Evolutionary conservation across 2,888 invertebrate genomes (phyloP), one percentile per base, ranked within the genome.

Genomic region (Cetonia aurata): DNA sequence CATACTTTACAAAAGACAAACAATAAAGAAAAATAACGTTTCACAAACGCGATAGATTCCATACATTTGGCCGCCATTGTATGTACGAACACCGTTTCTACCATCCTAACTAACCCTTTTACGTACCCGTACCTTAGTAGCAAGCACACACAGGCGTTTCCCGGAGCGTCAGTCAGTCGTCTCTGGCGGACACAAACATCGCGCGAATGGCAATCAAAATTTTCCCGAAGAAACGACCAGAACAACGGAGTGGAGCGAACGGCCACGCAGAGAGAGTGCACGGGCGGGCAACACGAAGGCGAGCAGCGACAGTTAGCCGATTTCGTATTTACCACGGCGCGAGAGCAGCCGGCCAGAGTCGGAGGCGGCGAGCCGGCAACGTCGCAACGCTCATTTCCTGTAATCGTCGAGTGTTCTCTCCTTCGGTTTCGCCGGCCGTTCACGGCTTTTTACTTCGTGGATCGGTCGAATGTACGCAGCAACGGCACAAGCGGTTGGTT

Each of bases 301-400:
- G 10, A 19, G 44, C 42, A 3, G 57, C 19, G 42, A 12, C 25
- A 53, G 37, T 53, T 31, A 31, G 25, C 33, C 62, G 62, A 65
- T 62, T 62, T 33, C 12, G 50, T 50, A 62, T 48, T 37, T 50
- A 33, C 15, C 41, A 25, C 42, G 8, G n/a, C 31, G 62, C 33
- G 13, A 60, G 33, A 9, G 25, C 13, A 55, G 42, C 67, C 33
- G 37, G 25, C 15, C 33, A 10, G 41, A 15, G 31, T 15, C 42
- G 41, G 10, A 19, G 41, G 33, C 12, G 37, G 66, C 48, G 33
- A 37, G 10, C 37, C 57, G 77, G 75, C 78, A 76, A 77, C 76
- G 72, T 44, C 67, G 76, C 73, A 15, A 12, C 46, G 62, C 68
- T 60, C 68, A 68, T 77, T 77, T 76, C 76, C 75, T 77, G 78